A percentile compares a stretch with the other conserved stretches of the same genome.
phyloP scores from a whole-genome alignment of 2,888 invertebrate species.

The Ectemnius cavifrons region DNA sequence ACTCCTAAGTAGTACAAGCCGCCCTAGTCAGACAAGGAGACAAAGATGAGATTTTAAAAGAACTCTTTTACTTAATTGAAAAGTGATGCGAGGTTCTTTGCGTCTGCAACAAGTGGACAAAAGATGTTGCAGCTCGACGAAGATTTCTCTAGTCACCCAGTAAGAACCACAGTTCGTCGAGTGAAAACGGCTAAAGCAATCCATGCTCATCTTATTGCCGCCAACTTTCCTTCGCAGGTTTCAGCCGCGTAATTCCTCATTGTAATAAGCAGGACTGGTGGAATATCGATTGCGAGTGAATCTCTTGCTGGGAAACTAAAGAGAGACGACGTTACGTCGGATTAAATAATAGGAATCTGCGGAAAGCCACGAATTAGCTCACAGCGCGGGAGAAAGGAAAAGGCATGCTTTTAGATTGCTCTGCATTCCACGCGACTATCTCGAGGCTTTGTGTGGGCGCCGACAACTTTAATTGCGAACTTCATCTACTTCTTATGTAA shows the following conservation, averaged over 20 bases:
- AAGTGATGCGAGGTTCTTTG: too few relatives aligned
- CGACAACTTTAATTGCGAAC: neutral
- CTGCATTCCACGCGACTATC: neutral
- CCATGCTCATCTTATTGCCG: neutral
- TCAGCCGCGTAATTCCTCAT: conserved; percentile 1
- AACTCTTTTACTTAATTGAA: too few relatives aligned
- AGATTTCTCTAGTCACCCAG: neutral
- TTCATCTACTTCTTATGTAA: neutral
- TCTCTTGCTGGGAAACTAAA: too few relatives aligned
- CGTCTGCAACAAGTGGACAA: too few relatives aligned
- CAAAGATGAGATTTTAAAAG: too few relatives aligned
- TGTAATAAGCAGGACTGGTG: neutral
- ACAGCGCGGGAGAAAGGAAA: neutral
- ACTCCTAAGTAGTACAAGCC: too few relatives aligned
- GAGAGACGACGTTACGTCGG: neutral
- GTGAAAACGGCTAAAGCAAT: neutral
- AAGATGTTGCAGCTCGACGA: neutral
- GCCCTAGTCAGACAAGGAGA: too few relatives aligned
- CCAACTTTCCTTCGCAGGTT: neutral
- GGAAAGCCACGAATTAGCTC: neutral
- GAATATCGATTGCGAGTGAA: too few relatives aligned
- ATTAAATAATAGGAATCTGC: neutral
- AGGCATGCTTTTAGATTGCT: neutral
- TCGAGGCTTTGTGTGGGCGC: neutral
- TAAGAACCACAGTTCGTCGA: neutral